Base-by-base conservation (phyloP, 2,113 vertebrate genomes). In the Cromileptes altivelis region DNA sequence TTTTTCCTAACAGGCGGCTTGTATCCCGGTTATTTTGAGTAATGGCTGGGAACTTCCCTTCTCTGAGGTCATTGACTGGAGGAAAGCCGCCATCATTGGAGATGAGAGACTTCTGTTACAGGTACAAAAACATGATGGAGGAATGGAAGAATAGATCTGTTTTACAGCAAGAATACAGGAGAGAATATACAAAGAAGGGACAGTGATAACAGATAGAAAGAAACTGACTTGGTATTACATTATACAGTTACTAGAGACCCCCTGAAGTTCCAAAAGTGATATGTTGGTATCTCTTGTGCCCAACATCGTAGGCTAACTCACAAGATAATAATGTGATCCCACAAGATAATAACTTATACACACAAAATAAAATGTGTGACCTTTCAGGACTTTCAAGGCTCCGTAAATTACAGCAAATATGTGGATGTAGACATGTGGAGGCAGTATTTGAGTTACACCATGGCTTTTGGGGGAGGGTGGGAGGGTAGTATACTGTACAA, bases 31-130 rank as follows among this genome's bases (percentile, higher is more conserved):
- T n/a, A 93, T 96, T 21, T 89, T 96, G 75, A 96, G 95, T 63
- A 96, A 96, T 53, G 95, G 96, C 86, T 96, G 96, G 96, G 96
- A 96, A 90, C 92, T 95, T 50, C 95, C 96, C 52, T 96, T 96
- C 91, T 96, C 96, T 15, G 96, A 96, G 79, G 93, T 95, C 78
- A 96, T 96, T 82, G 94, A 96, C 94, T 96, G 96, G 95, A 95
- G 91, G 90, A 96, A 96, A 89, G 95, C 94, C 0, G 95, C 94
- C 64, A 80, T 96, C 86, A 88, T 95, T 8, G 96, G 95, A 70
- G 96, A 96, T 12, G 96, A 96, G 89, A 90, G 95, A 25, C 93
- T 96, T 82, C 90, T 96, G 33, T 70, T 96, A 23, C 96, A 96
- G 96, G 96, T 96, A 60, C 21, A 2, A 27, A 50, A 56, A 14